phyloP scores from a whole-genome alignment of 2,113 vertebrate species.

The Zapornia atra region DNA sequence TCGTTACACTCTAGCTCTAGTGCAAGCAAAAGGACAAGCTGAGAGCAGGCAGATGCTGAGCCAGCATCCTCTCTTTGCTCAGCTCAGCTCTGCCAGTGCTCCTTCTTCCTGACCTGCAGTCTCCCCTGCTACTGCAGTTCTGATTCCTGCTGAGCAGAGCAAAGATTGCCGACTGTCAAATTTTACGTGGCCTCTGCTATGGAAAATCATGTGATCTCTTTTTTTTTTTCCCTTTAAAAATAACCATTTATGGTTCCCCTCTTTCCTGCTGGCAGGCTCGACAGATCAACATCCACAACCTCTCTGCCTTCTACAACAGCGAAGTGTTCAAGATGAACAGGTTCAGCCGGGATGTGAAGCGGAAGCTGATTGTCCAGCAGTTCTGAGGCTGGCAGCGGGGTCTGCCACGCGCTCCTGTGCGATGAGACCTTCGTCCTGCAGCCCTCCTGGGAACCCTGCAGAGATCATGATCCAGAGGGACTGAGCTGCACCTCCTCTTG shows the following conservation, averaged over 20 bases:
- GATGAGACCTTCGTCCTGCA: not conserved
- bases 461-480: not conserved
- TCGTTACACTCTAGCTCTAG: not conserved
- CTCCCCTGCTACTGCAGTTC: slow-evolving; percentile 34
- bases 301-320: slow-evolving; percentile 92
- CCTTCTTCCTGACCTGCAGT: slow-evolving; percentile 26
- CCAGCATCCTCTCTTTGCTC: slow-evolving; percentile 41
- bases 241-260: not conserved
- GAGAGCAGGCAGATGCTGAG: slow-evolving; percentile 45
- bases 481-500: not conserved
- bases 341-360: slow-evolving; percentile 88
- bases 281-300: slow-evolving; percentile 96
- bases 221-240: not conserved
- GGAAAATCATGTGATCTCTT: not conserved
- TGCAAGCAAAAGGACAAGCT: not conserved
- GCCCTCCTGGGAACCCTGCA: not conserved
- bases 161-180: slow-evolving; percentile 17
- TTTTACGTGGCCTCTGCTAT: not conserved
- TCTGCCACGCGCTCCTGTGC: not conserved
- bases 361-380: slow-evolving; percentile 92
- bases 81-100: slow-evolving; percentile 30
- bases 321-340: slow-evolving; percentile 90
- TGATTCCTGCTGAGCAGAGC: slow-evolving; percentile 11
- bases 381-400: slow-evolving; percentile 73
- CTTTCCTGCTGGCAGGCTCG: slow-evolving; percentile 80